Base-by-base conservation (phyloP, 2,888 invertebrate genomes). In the Orthosia cruda region DNA sequence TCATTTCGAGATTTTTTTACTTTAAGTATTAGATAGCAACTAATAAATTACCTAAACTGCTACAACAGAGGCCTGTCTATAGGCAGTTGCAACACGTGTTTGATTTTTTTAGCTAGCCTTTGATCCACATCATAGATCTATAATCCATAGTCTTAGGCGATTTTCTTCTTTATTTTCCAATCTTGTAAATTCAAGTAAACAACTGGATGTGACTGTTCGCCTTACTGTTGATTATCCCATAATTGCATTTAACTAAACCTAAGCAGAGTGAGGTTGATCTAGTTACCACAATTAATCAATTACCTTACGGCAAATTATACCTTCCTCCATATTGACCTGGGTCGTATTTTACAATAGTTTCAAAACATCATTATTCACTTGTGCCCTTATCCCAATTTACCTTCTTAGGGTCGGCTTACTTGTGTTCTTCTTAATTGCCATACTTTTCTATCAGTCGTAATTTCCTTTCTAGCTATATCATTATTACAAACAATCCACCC, bases 211-310 rank as follows among this genome's bases (percentile, higher is more conserved):
- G 50, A 9, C 32, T 45, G 3, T 12, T 47, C 11, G 16, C 23
- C 45, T 47, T 55, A 13, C 26, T 49, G 47, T 52, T 40, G 55
- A 77, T 66, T 52, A 58, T 65, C 40, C 45, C 50, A 5, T 63
- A 71, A 71, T 47, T 70, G 16, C 63, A 66, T 45, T 80, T 69
- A 20, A 77, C 32, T 7, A 23, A 32, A 45, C 72, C 67, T 45
- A 80, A 79, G 59, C 67, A 47, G 23, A 2, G 0, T 40, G 13
- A 45, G 11, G 72, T 50, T 59, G 16, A 72, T 78, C 55, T 64
- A 59, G 26, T 83, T 57, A 65, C 58, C 49, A 62, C 80, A 83
- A 83, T 80, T 72, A 79, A 64, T 65, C 57, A 72, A 80, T 72
- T 71, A 83, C 47, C 50, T 26, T 40, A 40, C 23, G n/a, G 26